Evolutionary conservation across 2,113 vertebrate genomes (phyloP).

Genomic region (Brienomyrus brachyistius): DNA sequence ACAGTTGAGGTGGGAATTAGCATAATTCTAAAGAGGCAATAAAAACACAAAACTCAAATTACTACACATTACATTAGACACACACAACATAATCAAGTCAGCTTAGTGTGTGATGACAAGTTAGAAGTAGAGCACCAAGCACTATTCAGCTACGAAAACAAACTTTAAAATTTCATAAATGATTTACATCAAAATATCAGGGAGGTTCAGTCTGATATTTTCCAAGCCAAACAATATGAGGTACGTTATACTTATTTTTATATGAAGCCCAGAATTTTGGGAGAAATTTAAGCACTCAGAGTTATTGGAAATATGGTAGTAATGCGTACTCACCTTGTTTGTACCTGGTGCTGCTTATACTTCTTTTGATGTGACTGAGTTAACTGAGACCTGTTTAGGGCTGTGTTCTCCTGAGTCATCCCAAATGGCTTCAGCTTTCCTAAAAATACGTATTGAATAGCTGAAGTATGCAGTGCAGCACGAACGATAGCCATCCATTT

Average conservation of each 20-base stretch:
- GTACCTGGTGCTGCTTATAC: constrained; percentile 76
- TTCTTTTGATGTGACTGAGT: constrained; percentile 57
- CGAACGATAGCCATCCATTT: background rate
- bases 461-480: background rate
- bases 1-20: background rate
- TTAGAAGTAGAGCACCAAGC: background rate
- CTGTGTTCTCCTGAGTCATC: constrained; percentile 61
- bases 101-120: background rate
- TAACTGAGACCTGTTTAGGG: constrained; percentile 42
- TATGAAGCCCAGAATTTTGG: background rate
- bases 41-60: background rate
- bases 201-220: background rate
- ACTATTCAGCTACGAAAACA: background rate
- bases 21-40: background rate
- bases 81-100: background rate
- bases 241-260: background rate
- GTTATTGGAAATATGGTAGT: background rate
- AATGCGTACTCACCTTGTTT: constrained; percentile 64
- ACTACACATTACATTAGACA: background rate
- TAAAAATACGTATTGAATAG: constrained; percentile 33
- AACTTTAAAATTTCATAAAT: background rate
- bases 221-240: background rate
- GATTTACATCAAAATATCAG: background rate
- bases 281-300: background rate
- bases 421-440: constrained; percentile 83